Evolutionary conservation across 2,797 vertebrate genomes (phyloP), one percentile per base, ranked within the genome.

Genomic region (Crypturellus tataupa): DNA sequence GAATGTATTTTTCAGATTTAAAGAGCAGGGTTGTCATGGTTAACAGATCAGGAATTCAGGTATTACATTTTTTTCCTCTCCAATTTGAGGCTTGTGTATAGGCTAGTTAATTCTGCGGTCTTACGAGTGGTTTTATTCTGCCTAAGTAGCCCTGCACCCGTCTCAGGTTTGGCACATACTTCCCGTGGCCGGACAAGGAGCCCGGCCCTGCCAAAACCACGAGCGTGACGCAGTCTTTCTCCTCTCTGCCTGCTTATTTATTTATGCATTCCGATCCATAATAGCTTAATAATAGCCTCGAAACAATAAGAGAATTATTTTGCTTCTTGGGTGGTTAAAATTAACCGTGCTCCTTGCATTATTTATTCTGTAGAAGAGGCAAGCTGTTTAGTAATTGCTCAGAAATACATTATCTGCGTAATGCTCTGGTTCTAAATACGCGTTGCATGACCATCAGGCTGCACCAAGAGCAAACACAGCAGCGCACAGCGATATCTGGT

Each of bases 341-440:
- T 95, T 92, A 95, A 87, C 95, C 58, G 47, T 7, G 51, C 70
- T 89, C 1, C 0, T 86, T 72, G 89, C 27, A 2, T 91, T 91
- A 53, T 86, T 95, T 96, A 79, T 79, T 91, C 78, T 56, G 94
- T 69, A 60, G 87, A 90, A 90, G 79, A 79, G 42, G 37, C 70
- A 70, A 89, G 82, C 89, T 76, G 73, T 83, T 84, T 91, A 87
- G 85, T 81, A 94, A 92, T 95, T 87, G 68, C 87, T 47, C 73
- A 91, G 91, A 94, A 96, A 96, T 94, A 86, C 87, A 93, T 93
- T 94, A 96, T 96, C 89, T 86, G 83, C 77, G 46, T 93, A 93
- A 91, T 85, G 78, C 90, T 92, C 91, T 95, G 85, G 91, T 95
- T 93, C 87, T 95, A 93, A 92, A 95, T 91, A 60, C 80, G 72